Evolutionary conservation across 2,797 vertebrate genomes (phyloP).

Genomic region (Hydrolagus colliei): DNA sequence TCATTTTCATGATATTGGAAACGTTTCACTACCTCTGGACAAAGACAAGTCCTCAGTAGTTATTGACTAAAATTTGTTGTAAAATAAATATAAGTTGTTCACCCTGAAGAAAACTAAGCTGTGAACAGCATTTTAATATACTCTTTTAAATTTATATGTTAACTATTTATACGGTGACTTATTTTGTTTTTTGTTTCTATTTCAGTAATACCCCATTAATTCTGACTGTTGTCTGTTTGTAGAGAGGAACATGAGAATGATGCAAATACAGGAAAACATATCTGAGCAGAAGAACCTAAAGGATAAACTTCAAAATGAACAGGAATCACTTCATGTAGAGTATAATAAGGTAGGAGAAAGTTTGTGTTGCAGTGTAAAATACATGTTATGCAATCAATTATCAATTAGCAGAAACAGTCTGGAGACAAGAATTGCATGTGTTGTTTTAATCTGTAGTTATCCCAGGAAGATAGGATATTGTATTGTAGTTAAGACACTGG

Average conservation of each 20-base stretch:
- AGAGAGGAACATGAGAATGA: conserved; percentile 99
- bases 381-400: not conserved
- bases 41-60: conserved; percentile 4
- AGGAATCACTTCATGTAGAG: conserved; percentile 93
- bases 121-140: conserved; percentile 45
- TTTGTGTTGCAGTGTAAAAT: not conserved
- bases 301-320: conserved; percentile 92
- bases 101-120: not conserved
- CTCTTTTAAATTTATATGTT: conserved; percentile 38
- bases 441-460: not conserved
- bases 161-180: not conserved
- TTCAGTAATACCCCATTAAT: not conserved
- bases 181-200: not conserved
- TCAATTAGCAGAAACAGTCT: not conserved
- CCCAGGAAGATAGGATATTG: too few relatives aligned
- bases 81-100: not conserved
- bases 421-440: not conserved
- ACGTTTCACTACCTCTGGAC: not conserved
- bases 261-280: conserved; percentile 98
- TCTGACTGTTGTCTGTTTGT: conserved; percentile 48
- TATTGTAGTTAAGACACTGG: not conserved
- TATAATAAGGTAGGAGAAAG: conserved; percentile 79
- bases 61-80: not conserved
- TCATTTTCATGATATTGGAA: not conserved
- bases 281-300: conserved; percentile 95